Evolutionary conservation across 2,113 vertebrate genomes (phyloP).

Genomic region (Upupa epops): DNA sequence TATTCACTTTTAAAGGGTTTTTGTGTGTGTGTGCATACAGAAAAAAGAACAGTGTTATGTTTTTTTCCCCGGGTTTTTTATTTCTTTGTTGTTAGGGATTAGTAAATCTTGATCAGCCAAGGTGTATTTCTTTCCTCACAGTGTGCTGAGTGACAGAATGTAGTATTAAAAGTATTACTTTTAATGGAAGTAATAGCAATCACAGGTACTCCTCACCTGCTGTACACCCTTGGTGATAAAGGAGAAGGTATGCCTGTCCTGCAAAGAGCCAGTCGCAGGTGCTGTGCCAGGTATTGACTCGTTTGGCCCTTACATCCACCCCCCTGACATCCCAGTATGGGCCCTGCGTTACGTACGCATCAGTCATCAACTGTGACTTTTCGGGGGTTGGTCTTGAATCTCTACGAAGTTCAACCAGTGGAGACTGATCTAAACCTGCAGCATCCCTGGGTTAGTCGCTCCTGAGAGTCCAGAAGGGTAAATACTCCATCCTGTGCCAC

Average conservation of each 20-base stretch:
- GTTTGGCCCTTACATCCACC: rapidly evolving
- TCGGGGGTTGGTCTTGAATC: background rate
- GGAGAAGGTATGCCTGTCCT: background rate
- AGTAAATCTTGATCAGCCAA: background rate
- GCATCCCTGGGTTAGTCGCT: background rate
- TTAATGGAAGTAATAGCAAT: background rate
- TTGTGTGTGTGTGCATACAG: background rate
- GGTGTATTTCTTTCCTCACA: background rate
- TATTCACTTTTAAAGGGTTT: background rate
- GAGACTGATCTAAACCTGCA: background rate
- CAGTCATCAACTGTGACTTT: background rate
- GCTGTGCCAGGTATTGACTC: rapidly evolving
- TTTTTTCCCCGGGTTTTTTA: background rate
- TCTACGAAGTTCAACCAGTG: rapidly evolving
- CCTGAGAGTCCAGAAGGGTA: background rate
- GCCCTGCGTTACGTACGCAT: rapidly evolving
- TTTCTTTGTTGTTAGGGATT: constrained; percentile 7
- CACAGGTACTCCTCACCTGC: background rate
- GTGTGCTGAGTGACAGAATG: background rate
- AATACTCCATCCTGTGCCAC: rapidly evolving
- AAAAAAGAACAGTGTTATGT: background rate
- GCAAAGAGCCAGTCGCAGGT: background rate
- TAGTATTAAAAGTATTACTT: too few species aligned
- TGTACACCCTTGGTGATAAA: rapidly evolving
- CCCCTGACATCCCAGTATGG: background rate